Percentiles rank a stretch among this genome's conserved stretches.
These are phyloP conservation scores for Mormyrus proboscirostris DNA, from an alignment of 2,797 vertebrate genomes.

Conservation along the genomic window DNA sequence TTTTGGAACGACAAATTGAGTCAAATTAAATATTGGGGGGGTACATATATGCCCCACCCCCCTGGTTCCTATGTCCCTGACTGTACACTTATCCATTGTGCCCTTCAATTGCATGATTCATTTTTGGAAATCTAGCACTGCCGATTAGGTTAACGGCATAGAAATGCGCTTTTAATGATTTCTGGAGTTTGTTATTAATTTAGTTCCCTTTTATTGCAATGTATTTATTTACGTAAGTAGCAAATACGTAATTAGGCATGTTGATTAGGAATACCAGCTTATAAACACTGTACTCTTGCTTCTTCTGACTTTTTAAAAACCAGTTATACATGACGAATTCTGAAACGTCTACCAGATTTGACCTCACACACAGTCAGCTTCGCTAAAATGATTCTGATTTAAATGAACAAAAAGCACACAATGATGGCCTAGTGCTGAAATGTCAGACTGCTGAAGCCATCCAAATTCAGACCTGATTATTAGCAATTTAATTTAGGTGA, in stretches of 20 bases:
- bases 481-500: neutral
- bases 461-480: neutral
- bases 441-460: neutral
- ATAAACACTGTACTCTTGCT: neutral
- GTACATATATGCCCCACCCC: neutral
- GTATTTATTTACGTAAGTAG: neutral
- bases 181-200: neutral
- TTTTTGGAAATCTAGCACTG: neutral
- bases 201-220: neutral
- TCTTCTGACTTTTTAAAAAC: neutral
- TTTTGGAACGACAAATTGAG: neutral
- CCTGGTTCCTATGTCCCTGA: neutral
- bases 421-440: neutral
- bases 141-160: neutral
- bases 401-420: neutral
- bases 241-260: neutral
- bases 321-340: neutral
- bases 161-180: neutral
- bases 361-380: neutral
- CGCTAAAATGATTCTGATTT: neutral
- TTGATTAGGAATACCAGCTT: neutral
- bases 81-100: neutral
- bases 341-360: neutral
- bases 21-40: neutral
- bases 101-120: neutral